Evolutionary conservation across 35 echinoderm and acorn worm genomes (phyloP), one percentile per base, ranked within the genome.

Genomic region (Patiria miniata): DNA sequence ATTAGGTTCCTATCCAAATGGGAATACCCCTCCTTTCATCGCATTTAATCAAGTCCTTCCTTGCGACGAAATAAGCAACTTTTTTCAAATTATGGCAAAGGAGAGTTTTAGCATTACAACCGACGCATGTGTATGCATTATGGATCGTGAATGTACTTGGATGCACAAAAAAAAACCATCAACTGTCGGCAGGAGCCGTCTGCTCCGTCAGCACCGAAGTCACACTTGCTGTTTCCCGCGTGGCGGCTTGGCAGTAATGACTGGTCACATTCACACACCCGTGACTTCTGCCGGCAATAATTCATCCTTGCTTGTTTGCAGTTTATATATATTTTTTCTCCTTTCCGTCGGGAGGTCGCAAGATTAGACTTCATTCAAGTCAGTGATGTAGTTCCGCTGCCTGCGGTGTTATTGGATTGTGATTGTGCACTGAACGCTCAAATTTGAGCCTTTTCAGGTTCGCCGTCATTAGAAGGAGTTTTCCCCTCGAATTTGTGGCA

Each of bases 151-250:
- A n/a, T n/a, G n/a, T n/a, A n/a, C n/a, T n/a, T n/a, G n/a, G n/a
- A n/a, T n/a, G n/a, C n/a, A n/a, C n/a, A n/a, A n/a, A n/a, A n/a
- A n/a, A n/a, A n/a, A n/a, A n/a, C n/a, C n/a, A n/a, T n/a, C n/a
- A n/a, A n/a, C n/a, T n/a, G n/a, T n/a, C n/a, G n/a, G n/a, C n/a
- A n/a, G 42, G 42, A 47, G 4, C 4, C 42, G 42, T 47, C 42
- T 47, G 12, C 42, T 47, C 42, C 42, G 4, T 47, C 42, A 47
- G 42, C 42, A 12, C 42, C 42, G 12, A 47, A 73, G 65, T 73
- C 65, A 73, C 65, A 73, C 65, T 73, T 73, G 65, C 21, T 73
- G 65, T 73, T 73, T 73, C 65, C 29, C 65, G 65, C 65, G 21
- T 73, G 65, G 34, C 65, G 26, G 65, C 65, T 73, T 34, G 0